Base-by-base conservation (phyloP, 2,888 invertebrate genomes). In the Tenthredo scrophulariae region DNA sequence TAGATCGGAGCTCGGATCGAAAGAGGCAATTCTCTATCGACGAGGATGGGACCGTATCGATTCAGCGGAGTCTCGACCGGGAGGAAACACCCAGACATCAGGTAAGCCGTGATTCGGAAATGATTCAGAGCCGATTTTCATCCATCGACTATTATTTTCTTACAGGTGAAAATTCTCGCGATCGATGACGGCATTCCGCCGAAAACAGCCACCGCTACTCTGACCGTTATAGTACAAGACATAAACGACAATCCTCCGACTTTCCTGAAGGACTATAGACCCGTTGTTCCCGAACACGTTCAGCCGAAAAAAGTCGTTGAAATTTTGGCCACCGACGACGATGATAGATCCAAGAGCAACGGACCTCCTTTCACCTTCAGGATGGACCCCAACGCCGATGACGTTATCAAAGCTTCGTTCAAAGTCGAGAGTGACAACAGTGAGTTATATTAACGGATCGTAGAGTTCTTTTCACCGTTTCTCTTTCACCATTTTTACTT, bases 401-500 rank as follows among this genome's bases (percentile, higher is more conserved):
- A 98, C 92, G 97, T 98, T 87, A 98, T 98, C 87, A 95, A 98
- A 91, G 97, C 98, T 54, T 98, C 98, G 40, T 98, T 99, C 94
- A 98, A 98, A 95, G 98, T 99, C 84, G 98, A 98, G 93, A 99
- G 99, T 94, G 98, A 98, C 95, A 98, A 98, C 94, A 98, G 97
- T 97, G 93, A 95, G 96, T 95, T 37, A 13, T 4, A 74, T 26
- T 13, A 58, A 43, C 26, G 18, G n/a, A 58, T 22, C 43, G 58
- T 22, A 18, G 22, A 43, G 10, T 65, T 70, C 22, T 70, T 6
- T 40, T 33, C 46, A 37, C 15, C 33, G 5, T 18, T 46, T 26
- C 40, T 40, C 26, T 43, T n/a, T 46, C n/a, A 72, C 37, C 15
- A 67, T 46, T 50, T 80, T 26, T 50, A 65, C 15, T 43, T 18